Evolutionary conservation across 2,113 vertebrate species (phyloP), one percentile per base, ranked within the genome.

Genomic region (Bufo gargarizans): DNA sequence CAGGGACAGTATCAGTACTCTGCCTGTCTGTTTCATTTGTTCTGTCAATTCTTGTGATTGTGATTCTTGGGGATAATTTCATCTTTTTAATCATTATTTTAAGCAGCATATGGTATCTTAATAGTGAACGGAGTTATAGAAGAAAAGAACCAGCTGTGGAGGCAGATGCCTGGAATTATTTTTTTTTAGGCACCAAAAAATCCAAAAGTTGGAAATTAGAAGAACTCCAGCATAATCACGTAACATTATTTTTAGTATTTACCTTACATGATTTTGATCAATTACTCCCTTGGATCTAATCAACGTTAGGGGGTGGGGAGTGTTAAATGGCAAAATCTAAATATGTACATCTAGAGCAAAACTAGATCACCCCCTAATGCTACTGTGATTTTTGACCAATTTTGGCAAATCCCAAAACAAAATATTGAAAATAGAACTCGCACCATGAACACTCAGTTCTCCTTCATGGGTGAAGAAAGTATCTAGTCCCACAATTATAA

Each of bases 41-140:
- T 95, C 91, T 99, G 97, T 98, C 97, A 96, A 96, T 97, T 97
- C 96, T 95, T 93, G 95, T 96, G 96, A 95, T 96, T 96, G 94
- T 95, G 94, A 94, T 95, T 95, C 94, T 94, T 94, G 95, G 94
- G 95, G 94, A 95, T 96, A 96, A 95, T 96, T 96, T 97, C 95
- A 96, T 96, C 95, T 95, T 94, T 93, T 90, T 95, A 94, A 96
- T 95, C 95, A 94, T 96, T 95, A 94, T 96, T 94, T 93, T 96
- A 95, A 97, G 96, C 95, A 94, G 96, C 97, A 97, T 97, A 96
- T 96, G 97, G 96, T 96, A 96, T 95, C 96, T 96, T 96, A 93
- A 97, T 95, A 94, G 94, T 92, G 95, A 96, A 96, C 93, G 92
- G 94, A 97, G 97, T 97, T 98, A 98, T 95, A 96, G 94, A 93